phyloP scores from a whole-genome alignment of 2,888 invertebrate species.

The Epinotia brunnichana region DNA sequence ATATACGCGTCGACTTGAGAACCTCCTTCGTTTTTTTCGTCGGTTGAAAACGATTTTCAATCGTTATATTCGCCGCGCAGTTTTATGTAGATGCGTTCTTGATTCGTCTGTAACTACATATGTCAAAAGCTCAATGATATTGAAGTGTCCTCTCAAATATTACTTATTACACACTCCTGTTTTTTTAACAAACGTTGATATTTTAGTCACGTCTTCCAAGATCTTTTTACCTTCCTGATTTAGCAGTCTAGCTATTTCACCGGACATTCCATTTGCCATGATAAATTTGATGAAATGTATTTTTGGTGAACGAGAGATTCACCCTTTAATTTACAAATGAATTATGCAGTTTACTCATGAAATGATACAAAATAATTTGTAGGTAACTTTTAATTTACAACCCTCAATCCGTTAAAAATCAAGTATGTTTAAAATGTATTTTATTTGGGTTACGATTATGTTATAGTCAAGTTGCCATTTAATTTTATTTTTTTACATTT shows the following conservation, averaged over 20 bases:
- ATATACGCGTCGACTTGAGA: no score
- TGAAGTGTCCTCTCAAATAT: constrained; percentile 48
- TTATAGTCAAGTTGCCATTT: constrained; percentile 60
- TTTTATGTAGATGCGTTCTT: constrained; percentile 68
- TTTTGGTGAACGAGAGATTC: constrained; percentile 12
- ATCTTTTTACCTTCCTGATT: constrained; percentile 34
- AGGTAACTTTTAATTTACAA: background rate
- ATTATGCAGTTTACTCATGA: background rate
- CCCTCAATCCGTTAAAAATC: background rate
- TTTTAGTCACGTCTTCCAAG: constrained; percentile 47
- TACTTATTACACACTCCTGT: constrained; percentile 38
- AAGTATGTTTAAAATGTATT: constrained; percentile 6
- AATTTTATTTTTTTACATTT: constrained; percentile 43
- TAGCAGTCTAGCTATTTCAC: constrained; percentile 21
- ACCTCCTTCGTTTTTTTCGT: no score
- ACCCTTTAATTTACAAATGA: constrained; percentile 7
- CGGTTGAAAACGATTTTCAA: no score
- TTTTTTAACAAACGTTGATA: constrained; percentile 30
- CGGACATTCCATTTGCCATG: constrained; percentile 35
- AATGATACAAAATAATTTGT: constrained; percentile 12
- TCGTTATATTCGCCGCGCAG: constrained; percentile 64
- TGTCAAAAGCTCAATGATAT: constrained; percentile 79
- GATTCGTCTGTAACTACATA: constrained; percentile 61
- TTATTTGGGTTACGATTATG: constrained; percentile 48
- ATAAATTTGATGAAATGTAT: constrained; percentile 12